Percentiles rank a stretch among this genome's conserved stretches.
phyloP scores from a whole-genome alignment of 2,888 invertebrate species.

The Mesochorus sp. region DNA sequence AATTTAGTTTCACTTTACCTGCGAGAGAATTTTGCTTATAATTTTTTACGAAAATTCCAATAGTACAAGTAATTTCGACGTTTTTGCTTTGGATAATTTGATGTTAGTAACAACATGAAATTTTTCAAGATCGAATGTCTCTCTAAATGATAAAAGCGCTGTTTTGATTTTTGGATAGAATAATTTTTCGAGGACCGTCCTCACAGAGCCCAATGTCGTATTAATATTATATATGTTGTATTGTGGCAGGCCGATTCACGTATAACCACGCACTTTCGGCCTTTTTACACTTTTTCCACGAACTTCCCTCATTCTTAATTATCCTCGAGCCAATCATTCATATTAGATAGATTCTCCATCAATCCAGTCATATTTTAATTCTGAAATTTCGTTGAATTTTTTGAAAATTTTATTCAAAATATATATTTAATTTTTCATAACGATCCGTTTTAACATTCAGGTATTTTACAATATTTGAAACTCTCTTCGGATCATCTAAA shows the following conservation, averaged over 20 bases:
- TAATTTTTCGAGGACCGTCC: neutral
- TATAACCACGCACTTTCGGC: neutral
- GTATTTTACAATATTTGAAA: too few relatives aligned
- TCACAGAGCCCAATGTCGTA: neutral
- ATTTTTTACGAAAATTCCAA: too few relatives aligned
- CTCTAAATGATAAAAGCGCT: neutral
- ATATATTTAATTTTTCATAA: too few relatives aligned
- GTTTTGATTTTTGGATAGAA: neutral
- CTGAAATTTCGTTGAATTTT: neutral
- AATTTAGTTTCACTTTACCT: too few relatives aligned
- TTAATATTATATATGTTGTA: neutral
- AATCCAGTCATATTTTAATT: neutral
- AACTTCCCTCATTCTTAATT: neutral
- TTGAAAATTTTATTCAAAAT: too few relatives aligned
- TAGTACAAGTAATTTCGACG: too few relatives aligned
- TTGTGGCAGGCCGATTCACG: neutral
- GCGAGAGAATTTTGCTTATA: too few relatives aligned
- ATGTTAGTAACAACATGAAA: neutral
- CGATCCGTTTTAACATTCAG: too few relatives aligned
- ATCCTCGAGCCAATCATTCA: neutral
- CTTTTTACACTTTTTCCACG: neutral
- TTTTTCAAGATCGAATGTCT: neutral
- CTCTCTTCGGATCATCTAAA: too few relatives aligned
- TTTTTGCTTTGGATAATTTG: too few relatives aligned
- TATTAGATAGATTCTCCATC: too few relatives aligned